Evolutionary conservation across 2,888 invertebrate species (phyloP).

Genomic region (Neoaliturus tenellus): DNA sequence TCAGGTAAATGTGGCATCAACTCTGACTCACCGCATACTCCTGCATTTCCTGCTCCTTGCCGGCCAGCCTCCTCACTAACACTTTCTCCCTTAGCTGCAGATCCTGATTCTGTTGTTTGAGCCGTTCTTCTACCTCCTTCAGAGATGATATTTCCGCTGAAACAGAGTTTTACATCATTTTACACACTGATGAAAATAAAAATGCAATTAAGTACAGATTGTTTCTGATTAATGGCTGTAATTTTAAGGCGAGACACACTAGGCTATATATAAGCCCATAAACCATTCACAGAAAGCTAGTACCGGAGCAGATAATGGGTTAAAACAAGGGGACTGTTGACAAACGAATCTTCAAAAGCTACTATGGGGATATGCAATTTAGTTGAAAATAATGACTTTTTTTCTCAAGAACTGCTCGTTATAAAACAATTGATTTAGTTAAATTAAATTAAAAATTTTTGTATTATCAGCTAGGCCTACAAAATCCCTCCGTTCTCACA

Average conservation of each 20-base stretch:
- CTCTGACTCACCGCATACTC: slow-evolving; percentile 87
- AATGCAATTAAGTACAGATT: background rate
- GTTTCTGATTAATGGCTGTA: background rate
- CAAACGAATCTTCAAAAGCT: too few species aligned
- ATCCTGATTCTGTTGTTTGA: slow-evolving; percentile 89
- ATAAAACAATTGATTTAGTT: too few species aligned
- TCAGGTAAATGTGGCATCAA: too few species aligned
- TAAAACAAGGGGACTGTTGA: too few species aligned
- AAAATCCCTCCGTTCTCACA: too few species aligned
- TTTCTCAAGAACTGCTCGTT: too few species aligned
- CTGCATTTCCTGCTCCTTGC: slow-evolving; percentile 98
- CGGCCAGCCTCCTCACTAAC: slow-evolving; percentile 92
- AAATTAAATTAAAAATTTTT: too few species aligned
- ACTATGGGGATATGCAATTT: too few species aligned
- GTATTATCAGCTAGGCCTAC: too few species aligned
- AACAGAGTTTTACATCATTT: slow-evolving; percentile 67
- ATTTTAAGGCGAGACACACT: background rate
- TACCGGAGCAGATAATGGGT: too few species aligned
- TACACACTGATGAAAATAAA: background rate
- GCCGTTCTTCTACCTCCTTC: slow-evolving; percentile 86
- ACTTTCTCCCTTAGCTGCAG: slow-evolving; percentile 94
- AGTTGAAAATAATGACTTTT: too few species aligned
- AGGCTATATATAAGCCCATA: too few species aligned
- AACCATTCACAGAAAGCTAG: background rate
- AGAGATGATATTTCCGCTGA: slow-evolving; percentile 83